A percentile compares a stretch with the other conserved stretches of the same genome.
These are phyloP conservation scores for Apoda limacodes DNA, from an alignment of 2,888 invertebrate species.

Conservation along the genomic window DNA sequence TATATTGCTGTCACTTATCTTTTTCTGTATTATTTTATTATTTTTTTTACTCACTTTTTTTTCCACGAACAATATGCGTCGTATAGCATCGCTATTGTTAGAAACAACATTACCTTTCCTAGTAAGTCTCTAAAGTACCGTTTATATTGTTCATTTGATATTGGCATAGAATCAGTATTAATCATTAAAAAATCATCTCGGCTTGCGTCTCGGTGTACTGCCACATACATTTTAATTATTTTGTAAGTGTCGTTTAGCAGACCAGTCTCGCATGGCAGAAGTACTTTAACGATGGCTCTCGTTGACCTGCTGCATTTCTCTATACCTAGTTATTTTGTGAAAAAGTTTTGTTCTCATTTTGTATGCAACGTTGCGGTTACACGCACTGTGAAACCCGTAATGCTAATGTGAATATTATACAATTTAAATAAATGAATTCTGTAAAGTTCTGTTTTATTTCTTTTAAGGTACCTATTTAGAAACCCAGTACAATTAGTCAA, in stretches of 20 bases:
- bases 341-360: slow-evolving; percentile 64
- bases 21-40: too few species aligned
- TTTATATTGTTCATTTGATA: too few species aligned
- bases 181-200: slow-evolving; percentile 21
- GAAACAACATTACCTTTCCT: too few species aligned
- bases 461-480: too few species aligned
- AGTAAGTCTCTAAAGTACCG: too few species aligned
- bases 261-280: slow-evolving; percentile 31
- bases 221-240: slow-evolving; percentile 39
- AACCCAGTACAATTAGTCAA: too few species aligned
- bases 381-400: slow-evolving; percentile 49
- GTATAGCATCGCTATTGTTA: too few species aligned
- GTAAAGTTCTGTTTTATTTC: slow-evolving; percentile 40
- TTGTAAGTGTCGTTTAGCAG: slow-evolving; percentile 29
- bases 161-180: slow-evolving; percentile 68
- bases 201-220: slow-evolving; percentile 30
- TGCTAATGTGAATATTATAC: slow-evolving; percentile 67
- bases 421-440: slow-evolving; percentile 70
- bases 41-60: too few species aligned
- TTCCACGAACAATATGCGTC: too few species aligned
- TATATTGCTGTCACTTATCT: too few species aligned
- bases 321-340: slow-evolving; percentile 55
- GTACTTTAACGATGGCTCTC: too few species aligned
- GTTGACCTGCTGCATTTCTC: slow-evolving; percentile 65
- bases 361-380: slow-evolving; percentile 62